phyloP scores from a whole-genome alignment of 2,797 vertebrate species.

The Mus caroli region DNA sequence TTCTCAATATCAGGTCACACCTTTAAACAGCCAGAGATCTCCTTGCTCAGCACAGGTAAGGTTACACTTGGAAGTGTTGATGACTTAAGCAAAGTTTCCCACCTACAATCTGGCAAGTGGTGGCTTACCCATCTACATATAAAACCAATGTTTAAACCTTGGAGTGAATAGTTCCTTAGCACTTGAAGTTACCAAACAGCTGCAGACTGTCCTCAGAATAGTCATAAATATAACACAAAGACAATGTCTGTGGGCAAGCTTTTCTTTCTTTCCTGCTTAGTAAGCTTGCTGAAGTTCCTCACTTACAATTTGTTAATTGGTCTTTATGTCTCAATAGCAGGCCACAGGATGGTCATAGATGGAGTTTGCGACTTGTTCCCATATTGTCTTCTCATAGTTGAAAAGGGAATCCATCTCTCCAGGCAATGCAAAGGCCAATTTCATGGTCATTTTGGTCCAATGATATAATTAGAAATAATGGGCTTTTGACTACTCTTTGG shows the following conservation, averaged over 20 bases:
- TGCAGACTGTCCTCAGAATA: constrained; percentile 64
- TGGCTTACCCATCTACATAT: constrained; percentile 88
- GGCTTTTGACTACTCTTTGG: neutral
- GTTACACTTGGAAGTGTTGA: constrained; percentile 87
- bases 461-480: neutral
- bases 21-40: constrained; percentile 87
- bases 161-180: constrained; percentile 82
- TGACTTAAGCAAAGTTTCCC: constrained; percentile 91
- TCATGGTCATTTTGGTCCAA: constrained; percentile 7
- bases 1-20: constrained; percentile 88
- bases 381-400: neutral
- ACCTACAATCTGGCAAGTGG: constrained; percentile 86
- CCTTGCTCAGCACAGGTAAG: constrained; percentile 87
- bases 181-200: constrained; percentile 86
- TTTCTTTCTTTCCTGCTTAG: constrained; percentile 38
- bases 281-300: neutral
- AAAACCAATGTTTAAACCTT: constrained; percentile 82
- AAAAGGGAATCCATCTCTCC: neutral
- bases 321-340: neutral
- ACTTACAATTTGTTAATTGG: neutral
- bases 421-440: neutral
- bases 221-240: constrained; percentile 67
- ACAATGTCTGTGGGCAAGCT: constrained; percentile 71
- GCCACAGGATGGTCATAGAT: neutral
- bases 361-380: neutral